Conservation (phyloP, 2,888 invertebrate genomes). For the Drosophila leonis region DNA sequence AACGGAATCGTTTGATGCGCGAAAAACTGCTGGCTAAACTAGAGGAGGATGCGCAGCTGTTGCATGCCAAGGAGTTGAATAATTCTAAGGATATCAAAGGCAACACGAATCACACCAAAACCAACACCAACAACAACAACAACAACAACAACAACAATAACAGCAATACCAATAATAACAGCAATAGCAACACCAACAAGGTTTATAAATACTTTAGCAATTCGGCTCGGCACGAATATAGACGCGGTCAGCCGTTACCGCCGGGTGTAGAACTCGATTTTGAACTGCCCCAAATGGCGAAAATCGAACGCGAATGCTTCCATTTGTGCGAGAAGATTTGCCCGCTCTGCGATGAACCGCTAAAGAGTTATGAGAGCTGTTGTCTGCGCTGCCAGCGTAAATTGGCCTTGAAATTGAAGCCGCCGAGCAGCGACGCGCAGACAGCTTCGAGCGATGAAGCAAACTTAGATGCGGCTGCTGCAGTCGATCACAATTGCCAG, state of each 20-base stretch:
- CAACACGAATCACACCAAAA: conserved; percentile 6
- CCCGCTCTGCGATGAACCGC: conserved; percentile 80
- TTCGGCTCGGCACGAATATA: conserved; percentile 83
- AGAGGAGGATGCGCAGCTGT: conserved; percentile 79
- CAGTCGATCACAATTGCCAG: conserved; percentile 41
- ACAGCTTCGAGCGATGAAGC: conserved; percentile 6
- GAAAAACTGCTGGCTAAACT: conserved; percentile 82
- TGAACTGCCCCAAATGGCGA: conserved; percentile 70
- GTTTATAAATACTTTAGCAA: conserved; percentile 85
- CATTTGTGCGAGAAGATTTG: conserved; percentile 82
- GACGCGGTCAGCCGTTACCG: conserved; percentile 66
- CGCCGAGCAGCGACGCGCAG: conserved; percentile 33
- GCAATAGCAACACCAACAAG: conserved; percentile 68
- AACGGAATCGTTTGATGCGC: conserved; percentile 82
- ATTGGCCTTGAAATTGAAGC: conserved; percentile 70
- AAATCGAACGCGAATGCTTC: conserved; percentile 81
- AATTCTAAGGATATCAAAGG: conserved; percentile 33
- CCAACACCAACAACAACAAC: conserved; percentile 19
- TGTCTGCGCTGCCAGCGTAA: conserved; percentile 82
- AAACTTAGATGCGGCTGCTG: conserved; percentile 32
- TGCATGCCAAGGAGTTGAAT: conserved; percentile 51
- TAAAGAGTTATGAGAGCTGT: conserved; percentile 82
- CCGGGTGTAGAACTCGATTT: conserved; percentile 73
- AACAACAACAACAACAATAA: conserved; percentile 17
- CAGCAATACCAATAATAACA: conserved; percentile 18